Base-by-base conservation (phyloP, 1,140 invertebrate species). In the Agraylea sexmaculata region DNA sequence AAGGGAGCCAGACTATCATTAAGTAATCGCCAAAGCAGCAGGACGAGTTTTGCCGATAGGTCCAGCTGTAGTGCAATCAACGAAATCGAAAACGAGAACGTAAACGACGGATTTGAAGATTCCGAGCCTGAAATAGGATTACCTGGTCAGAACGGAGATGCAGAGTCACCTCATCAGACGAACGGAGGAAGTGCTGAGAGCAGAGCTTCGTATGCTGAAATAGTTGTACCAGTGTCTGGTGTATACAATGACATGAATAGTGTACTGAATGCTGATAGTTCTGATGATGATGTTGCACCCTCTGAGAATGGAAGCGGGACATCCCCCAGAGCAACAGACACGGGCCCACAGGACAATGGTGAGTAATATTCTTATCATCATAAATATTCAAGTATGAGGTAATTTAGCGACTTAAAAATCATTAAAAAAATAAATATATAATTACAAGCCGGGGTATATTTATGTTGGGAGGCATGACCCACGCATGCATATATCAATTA, bases 1-100 rank as follows among this genome's bases (percentile, higher is more conserved):
- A 57, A 62, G 42, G 56, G 55, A 4, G 46, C 60, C 4, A 55
- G 62, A 39, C 47, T 68, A 25, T 55, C 61, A 6, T 54, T 65
- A 17, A 54, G 62, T 34, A 67, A 67, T 43, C 58, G 61, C 17
- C 64, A 66, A 40, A 62, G 34, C 31, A 49, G 47, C 12, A 21
- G 47, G 20, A 39, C 43, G 2, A 49, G 47, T 12, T 49, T 45
- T 16, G 43, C 43, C 10, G 47, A 49, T 33, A 34, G 47, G 22
- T 49, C 47, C 3, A 49, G 47, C 32, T 49, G 47, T 38, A 49
- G 47, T 37, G 47, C 47, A 8, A 49, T 49, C 12, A 49, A 49
- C 37, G 47, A 49, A 22, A 49, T 49, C 11, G 47, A 49, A 38
- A 49, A 45, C 22, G 47, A 49, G 34, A 40, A 40, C 29, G n/a